These are phyloP conservation scores for Stegophylla sp. DNA, from an alignment of 2,888 invertebrate species.

Conservation along the genomic window DNA sequence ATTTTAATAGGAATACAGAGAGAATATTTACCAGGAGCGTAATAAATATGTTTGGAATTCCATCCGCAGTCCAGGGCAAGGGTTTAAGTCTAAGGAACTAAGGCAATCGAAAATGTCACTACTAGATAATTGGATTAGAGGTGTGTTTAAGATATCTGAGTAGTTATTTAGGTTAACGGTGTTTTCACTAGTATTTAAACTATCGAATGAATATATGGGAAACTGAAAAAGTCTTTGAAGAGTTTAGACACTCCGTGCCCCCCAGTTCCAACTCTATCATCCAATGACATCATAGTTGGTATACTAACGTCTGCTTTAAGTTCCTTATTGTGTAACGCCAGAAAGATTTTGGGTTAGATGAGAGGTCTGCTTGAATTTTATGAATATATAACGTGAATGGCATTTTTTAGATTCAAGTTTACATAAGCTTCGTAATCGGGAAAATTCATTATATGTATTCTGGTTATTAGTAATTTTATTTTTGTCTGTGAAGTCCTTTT, in stretches of 20 bases:
- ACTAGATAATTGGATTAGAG: neutral
- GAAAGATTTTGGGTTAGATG: neutral
- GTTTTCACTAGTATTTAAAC: neutral
- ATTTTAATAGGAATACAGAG: neutral
- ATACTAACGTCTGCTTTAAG: neutral
- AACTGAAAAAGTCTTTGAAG: slow-evolving; percentile 6
- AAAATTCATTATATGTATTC: slow-evolving; percentile 25
- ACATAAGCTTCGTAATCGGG: neutral
- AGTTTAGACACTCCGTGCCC: neutral
- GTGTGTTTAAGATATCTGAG: neutral
- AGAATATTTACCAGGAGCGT: neutral
- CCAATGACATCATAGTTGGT: slow-evolving; percentile 6
- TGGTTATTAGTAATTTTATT: slow-evolving; percentile 6
- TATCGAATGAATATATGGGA: neutral
- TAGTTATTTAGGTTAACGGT: neutral
- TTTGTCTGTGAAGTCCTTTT: slow-evolving; percentile 7
- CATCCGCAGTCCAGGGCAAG: neutral
- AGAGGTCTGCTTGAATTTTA: neutral
- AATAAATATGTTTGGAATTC: neutral
- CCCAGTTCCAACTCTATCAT: neutral
- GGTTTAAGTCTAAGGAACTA: neutral
- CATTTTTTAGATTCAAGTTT: slow-evolving; percentile 13
- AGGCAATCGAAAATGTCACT: neutral
- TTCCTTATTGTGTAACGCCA: slow-evolving; percentile 5
- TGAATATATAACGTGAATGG: neutral